These are phyloP conservation scores for Labeo catla DNA, from an alignment of 2,113 vertebrate genomes.

Conservation along the genomic window DNA sequence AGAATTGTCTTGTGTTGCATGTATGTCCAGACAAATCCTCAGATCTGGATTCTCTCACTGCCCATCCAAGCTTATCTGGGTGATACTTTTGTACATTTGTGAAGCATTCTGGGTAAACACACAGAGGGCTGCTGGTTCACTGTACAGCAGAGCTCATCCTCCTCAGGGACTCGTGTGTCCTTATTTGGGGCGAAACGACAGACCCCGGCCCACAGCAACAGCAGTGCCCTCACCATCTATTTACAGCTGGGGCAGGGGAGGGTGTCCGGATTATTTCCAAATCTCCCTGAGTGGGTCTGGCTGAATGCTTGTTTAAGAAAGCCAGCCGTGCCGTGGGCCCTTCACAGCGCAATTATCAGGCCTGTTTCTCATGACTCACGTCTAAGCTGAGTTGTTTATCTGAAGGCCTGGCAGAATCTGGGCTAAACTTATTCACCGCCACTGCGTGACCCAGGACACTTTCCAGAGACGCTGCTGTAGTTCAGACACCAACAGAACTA, in stretches of 20 bases:
- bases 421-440: constrained; percentile 15
- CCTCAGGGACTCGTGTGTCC: constrained; percentile 14
- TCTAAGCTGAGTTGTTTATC: constrained; percentile 28
- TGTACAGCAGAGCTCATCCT: constrained; percentile 2
- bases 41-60: constrained; percentile 21
- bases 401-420: constrained; percentile 16
- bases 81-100: neutral
- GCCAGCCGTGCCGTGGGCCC: neutral
- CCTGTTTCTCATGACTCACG: constrained; percentile 19
- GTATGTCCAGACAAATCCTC: constrained; percentile 17
- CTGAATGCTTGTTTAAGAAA: constrained; percentile 24
- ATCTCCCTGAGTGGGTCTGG: constrained; percentile 32
- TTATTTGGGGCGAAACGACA: constrained; percentile 34
- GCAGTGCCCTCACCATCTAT: constrained; percentile 36
- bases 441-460: constrained; percentile 7
- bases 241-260: constrained; percentile 35
- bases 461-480: constrained; percentile 15
- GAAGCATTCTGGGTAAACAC: constrained; percentile 20
- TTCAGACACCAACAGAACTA: neutral
- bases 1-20: neutral
- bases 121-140: neutral
- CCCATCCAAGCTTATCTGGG: constrained; percentile 9
- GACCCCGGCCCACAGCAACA: constrained; percentile 31
- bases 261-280: constrained; percentile 33
- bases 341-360: neutral